phyloP scores from a whole-genome alignment of 2,113 vertebrate genomes.

The Tenebrosternarchus preto region DNA sequence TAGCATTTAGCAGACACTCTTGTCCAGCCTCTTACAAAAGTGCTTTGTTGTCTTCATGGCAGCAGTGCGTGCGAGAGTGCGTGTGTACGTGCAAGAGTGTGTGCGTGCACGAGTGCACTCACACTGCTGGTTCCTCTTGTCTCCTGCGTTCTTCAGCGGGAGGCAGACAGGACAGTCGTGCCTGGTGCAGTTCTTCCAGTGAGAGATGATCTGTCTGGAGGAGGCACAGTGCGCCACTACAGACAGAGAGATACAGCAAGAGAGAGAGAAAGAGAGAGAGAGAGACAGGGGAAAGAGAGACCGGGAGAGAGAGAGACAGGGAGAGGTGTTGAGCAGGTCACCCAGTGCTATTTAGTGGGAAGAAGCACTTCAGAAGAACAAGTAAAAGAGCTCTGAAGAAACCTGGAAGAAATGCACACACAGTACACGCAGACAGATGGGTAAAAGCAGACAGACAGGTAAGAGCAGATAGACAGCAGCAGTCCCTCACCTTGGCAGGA shows the following conservation, averaged over 20 bases:
- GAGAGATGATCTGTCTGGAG: conserved; percentile 99
- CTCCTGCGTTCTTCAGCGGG: conserved; percentile 95
- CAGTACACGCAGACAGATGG: conserved; percentile 62
- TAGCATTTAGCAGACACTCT: too few species aligned
- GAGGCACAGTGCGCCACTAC: conserved; percentile 97
- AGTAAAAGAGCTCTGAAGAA: too few species aligned
- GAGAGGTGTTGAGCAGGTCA: conserved; percentile 61
- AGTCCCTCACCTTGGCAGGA: conserved; percentile 91
- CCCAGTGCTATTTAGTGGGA: too few species aligned
- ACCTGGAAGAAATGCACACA: too few species aligned
- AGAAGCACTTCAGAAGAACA: too few species aligned
- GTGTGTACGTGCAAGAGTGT: neutral
- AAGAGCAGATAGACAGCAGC: conserved; percentile 26
- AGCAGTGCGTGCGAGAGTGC: neutral
- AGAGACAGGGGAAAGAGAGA: conserved; percentile 60
- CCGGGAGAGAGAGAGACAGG: neutral
- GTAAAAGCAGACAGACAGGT: conserved; percentile 10
- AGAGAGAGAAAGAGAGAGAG: conserved; percentile 13
- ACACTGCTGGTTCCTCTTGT: conserved; percentile 98
- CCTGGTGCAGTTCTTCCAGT: conserved; percentile 98
- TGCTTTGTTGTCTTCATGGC: too few species aligned
- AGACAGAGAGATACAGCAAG: conserved; percentile 35
- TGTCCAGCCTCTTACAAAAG: too few species aligned
- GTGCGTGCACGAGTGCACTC: conserved; percentile 61
- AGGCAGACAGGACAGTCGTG: conserved; percentile 98